A percentile compares a stretch with the other conserved stretches of the same genome.
Conservation (phyloP, 2,797 vertebrate species). For the Peromyscus nudipes region DNA sequence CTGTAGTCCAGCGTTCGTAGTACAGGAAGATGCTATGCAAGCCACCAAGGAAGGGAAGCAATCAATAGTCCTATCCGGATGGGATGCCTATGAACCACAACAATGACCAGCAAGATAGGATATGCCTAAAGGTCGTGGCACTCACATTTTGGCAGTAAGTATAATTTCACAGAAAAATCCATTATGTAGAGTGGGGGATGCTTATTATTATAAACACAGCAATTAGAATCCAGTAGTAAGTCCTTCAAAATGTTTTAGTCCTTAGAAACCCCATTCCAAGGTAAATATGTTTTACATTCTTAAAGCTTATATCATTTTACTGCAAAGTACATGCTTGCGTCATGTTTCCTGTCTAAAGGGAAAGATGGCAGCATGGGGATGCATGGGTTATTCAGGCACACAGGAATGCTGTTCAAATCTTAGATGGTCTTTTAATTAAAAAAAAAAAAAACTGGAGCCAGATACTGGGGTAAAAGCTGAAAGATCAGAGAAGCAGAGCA, state of each 20-base stretch:
- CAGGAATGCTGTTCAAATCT: too few relatives aligned
- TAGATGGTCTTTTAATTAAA: too few relatives aligned
- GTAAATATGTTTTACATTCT: slow-evolving; percentile 36
- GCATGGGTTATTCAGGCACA: not conserved
- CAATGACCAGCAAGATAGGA: not conserved
- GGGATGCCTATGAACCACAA: too few relatives aligned
- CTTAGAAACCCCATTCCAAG: not conserved
- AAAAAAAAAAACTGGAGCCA: too few relatives aligned
- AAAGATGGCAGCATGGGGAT: not conserved
- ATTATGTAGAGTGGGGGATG: slow-evolving; percentile 42
- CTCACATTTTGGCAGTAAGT: not conserved
- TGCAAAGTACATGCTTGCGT: not conserved
- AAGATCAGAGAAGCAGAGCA: too few relatives aligned
- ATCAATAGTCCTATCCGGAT: not conserved
- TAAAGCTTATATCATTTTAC: not conserved
- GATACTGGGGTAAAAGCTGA: too few relatives aligned
- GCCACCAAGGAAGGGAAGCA: too few relatives aligned
- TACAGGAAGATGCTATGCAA: not conserved
- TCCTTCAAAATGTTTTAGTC: not conserved
- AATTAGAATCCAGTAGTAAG: slow-evolving; percentile 4
- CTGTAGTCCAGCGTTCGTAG: not conserved
- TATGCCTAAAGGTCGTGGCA: not conserved
- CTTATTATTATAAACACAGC: slow-evolving; percentile 36
- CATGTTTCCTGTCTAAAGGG: not conserved
- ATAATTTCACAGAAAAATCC: slow-evolving; percentile 41